Percentiles rank a stretch among this genome's conserved stretches.
These are phyloP conservation scores for Chalcosyrphus nemorum DNA, from an alignment of 2,888 invertebrate species.

Conservation along the genomic window DNA sequence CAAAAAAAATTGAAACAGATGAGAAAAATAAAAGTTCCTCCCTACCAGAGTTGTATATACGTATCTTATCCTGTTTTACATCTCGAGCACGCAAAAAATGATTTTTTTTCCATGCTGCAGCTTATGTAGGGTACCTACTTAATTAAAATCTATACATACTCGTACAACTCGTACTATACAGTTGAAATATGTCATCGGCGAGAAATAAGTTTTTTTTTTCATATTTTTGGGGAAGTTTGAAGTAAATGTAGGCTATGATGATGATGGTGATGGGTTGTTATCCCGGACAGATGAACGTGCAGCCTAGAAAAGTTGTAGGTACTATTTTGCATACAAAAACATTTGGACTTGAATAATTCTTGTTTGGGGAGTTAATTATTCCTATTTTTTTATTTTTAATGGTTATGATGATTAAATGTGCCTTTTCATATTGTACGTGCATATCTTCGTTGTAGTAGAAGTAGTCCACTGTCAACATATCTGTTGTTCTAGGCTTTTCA, in stretches of 20 bases:
- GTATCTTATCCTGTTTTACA: slow-evolving; percentile 35
- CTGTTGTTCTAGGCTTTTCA: slow-evolving; percentile 9
- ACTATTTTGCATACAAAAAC: not conserved
- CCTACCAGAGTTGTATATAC: slow-evolving; percentile 1
- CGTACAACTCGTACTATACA: not conserved
- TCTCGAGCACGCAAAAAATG: slow-evolving; percentile 28
- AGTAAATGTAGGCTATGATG: slow-evolving; percentile 19
- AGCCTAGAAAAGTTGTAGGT: not conserved
- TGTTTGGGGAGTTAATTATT: not conserved
- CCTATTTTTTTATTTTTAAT: not conserved
- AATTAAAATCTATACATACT: slow-evolving; percentile 36
- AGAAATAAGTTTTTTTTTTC: not conserved
- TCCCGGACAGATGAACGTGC: not conserved
- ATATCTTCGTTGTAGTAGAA: not conserved
- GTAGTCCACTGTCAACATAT: not conserved
- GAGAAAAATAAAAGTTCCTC: slow-evolving; percentile 1
- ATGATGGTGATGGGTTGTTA: not conserved
- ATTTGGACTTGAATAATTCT: not conserved
- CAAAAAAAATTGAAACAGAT: not conserved
- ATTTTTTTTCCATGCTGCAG: not conserved
- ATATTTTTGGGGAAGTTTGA: not conserved
- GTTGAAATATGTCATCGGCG: slow-evolving; percentile 10
- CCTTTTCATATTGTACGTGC: not conserved
- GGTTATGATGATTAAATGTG: not conserved
- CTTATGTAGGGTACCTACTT: slow-evolving; percentile 14